A percentile compares a stretch with the other conserved stretches of the same genome.
Evolutionary conservation across 2,888 invertebrate genomes (phyloP).

Genomic region (Dorcus hopei): DNA sequence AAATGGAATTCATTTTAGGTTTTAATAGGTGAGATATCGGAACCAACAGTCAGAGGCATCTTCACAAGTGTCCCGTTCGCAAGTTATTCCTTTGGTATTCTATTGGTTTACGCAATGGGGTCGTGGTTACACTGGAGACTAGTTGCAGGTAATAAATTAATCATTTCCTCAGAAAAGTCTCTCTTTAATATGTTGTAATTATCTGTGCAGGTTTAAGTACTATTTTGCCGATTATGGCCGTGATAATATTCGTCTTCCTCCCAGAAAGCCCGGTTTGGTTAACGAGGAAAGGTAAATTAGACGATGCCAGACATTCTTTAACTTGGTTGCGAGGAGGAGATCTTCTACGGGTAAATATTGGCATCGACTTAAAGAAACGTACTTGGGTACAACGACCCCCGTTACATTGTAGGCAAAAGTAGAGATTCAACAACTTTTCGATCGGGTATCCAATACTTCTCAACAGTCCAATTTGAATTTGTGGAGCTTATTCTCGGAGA

Average conservation of each 20-base stretch:
- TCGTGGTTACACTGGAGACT: conserved; percentile 66
- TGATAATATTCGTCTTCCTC: conserved; percentile 60
- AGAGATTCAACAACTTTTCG: conserved; percentile 62
- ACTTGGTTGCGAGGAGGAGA: conserved; percentile 44
- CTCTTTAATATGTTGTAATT: too few relatives aligned
- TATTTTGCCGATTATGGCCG: conserved; percentile 59
- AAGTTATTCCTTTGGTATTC: conserved; percentile 71
- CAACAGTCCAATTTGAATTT: conserved; percentile 38
- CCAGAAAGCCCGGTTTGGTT: conserved; percentile 78
- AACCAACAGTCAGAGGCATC: conserved; percentile 66
- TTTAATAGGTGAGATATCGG: conserved; percentile 72
- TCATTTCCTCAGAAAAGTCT: neutral
- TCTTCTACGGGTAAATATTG: conserved; percentile 39
- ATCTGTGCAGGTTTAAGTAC: conserved; percentile 50
- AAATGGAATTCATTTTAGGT: conserved; percentile 53
- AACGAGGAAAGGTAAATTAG: conserved; percentile 57
- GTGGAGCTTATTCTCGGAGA: conserved; percentile 50
- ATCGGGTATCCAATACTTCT: conserved; percentile 58
- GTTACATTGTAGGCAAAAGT: conserved; percentile 53
- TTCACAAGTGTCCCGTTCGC: conserved; percentile 71
- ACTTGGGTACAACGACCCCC: too few relatives aligned
- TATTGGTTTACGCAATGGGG: conserved; percentile 70
- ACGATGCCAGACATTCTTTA: conserved; percentile 49
- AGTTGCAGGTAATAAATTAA: conserved; percentile 59
- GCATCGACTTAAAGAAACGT: neutral